Conservation (phyloP, 1,140 invertebrate species). For the Neodiprion lecontei region DNA sequence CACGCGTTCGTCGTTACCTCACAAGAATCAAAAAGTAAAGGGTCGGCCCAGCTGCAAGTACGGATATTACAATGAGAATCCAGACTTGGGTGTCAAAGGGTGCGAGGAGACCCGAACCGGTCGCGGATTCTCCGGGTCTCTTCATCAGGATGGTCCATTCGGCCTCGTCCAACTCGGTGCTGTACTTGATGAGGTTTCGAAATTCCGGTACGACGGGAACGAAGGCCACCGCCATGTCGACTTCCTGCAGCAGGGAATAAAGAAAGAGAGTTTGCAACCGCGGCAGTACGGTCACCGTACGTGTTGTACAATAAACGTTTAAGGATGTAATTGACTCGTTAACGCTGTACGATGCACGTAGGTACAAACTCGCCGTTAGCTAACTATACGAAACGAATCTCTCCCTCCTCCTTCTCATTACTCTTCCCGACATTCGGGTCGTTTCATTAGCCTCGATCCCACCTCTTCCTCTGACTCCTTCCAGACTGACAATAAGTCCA, state of each 20-base stretch:
- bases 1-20: conserved; percentile 44
- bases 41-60: conserved; percentile 77
- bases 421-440: too few relatives aligned
- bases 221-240: conserved; percentile 79
- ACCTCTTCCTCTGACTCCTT: too few relatives aligned
- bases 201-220: conserved; percentile 72
- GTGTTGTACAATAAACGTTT: not conserved
- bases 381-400: conserved; percentile 15
- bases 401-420: too few relatives aligned
- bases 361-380: conserved; percentile 4
- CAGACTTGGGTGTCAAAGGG: conserved; percentile 82
- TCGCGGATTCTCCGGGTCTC: conserved; percentile 78
- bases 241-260: conserved; percentile 63
- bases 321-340: conserved; percentile 9
- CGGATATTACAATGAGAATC: conserved; percentile 75
- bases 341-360: conserved; percentile 6
- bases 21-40: conserved; percentile 77
- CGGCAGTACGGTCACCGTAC: not conserved
- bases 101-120: conserved; percentile 82
- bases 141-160: conserved; percentile 80
- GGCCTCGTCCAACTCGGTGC: conserved; percentile 72
- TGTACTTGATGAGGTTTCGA: conserved; percentile 67
- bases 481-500: too few relatives aligned
- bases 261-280: conserved; percentile 1
- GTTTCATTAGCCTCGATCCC: too few relatives aligned